Percentiles rank a stretch among this genome's conserved stretches.
Evolutionary conservation across 2,113 vertebrate species (phyloP).

Genomic region (Lanius ludovicianus): DNA sequence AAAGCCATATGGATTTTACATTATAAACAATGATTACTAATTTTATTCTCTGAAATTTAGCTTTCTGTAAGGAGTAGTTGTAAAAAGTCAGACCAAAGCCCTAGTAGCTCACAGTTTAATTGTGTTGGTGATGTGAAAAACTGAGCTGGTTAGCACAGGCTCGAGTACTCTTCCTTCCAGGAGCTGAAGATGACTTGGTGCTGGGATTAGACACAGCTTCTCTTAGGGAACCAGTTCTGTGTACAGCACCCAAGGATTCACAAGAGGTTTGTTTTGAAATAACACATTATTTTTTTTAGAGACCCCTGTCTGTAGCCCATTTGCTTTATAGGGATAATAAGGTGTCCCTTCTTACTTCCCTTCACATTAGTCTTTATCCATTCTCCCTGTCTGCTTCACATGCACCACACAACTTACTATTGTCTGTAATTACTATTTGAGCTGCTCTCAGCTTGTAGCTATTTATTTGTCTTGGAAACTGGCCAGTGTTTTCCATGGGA

Average conservation of each 20-base stretch:
- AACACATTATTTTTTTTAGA: fast-evolving
- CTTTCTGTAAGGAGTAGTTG: background rate
- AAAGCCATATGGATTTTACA: background rate
- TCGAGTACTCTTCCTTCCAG: background rate
- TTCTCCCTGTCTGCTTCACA: background rate
- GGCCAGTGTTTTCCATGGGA: conserved; percentile 10
- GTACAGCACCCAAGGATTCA: background rate
- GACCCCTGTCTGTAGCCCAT: fast-evolving
- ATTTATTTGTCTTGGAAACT: conserved; percentile 42
- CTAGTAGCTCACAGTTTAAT: background rate
- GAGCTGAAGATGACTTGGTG: background rate
- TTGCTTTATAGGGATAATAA: background rate
- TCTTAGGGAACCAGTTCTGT: background rate
- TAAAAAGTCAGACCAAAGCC: background rate
- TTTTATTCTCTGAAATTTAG: background rate
- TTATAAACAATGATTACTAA: background rate
- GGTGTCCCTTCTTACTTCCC: background rate
- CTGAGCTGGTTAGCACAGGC: background rate
- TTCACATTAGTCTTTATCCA: fast-evolving
- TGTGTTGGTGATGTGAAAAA: background rate
- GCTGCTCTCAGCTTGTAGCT: background rate
- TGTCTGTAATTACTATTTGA: conserved; percentile 14
- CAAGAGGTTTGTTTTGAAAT: background rate
- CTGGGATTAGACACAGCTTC: background rate
- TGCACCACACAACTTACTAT: background rate